These are phyloP conservation scores for Campoplex capitator DNA, from an alignment of 2,888 invertebrate genomes.

Conservation along the genomic window DNA sequence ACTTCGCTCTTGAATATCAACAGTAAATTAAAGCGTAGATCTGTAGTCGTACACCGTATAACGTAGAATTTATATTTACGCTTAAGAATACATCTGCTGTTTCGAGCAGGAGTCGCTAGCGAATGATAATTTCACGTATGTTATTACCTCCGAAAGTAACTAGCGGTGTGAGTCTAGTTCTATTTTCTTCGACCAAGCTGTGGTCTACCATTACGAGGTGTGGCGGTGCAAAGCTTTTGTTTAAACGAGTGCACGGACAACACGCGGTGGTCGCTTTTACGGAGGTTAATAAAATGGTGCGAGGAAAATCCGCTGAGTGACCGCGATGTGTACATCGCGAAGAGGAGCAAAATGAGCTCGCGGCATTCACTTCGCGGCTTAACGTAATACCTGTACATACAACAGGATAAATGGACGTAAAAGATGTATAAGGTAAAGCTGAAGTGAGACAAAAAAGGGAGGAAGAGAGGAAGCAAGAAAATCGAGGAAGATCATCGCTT, in stretches of 20 bases:
- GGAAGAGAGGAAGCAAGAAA: slow-evolving; percentile 17
- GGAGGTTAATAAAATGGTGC: slow-evolving; percentile 62
- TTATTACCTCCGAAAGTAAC: slow-evolving; percentile 52
- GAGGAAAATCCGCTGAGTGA: slow-evolving; percentile 44
- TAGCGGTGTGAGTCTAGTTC: slow-evolving; percentile 23
- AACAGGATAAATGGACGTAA: slow-evolving; percentile 3
- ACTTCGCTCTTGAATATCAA: neutral
- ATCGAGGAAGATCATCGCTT: slow-evolving; percentile 44
- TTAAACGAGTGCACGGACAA: slow-evolving; percentile 4
- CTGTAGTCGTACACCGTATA: neutral
- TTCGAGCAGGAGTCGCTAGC: slow-evolving; percentile 18
- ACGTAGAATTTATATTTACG: neutral
- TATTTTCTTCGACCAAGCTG: slow-evolving; percentile 11
- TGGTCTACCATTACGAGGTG: neutral
- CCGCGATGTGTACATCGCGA: slow-evolving; percentile 13
- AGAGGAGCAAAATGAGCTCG: slow-evolving; percentile 24
- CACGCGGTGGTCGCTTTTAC: slow-evolving; percentile 48
- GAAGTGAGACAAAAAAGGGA: slow-evolving; percentile 31
- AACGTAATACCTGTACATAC: neutral
- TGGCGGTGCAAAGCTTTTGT: neutral
- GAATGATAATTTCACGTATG: slow-evolving; percentile 57
- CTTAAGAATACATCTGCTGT: neutral
- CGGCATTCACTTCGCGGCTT: slow-evolving; percentile 7
- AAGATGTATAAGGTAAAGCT: neutral
- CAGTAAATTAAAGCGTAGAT: neutral